Evolutionary conservation across 2,888 invertebrate genomes (phyloP).

Genomic region (Hermaeophaga mercurialis): DNA sequence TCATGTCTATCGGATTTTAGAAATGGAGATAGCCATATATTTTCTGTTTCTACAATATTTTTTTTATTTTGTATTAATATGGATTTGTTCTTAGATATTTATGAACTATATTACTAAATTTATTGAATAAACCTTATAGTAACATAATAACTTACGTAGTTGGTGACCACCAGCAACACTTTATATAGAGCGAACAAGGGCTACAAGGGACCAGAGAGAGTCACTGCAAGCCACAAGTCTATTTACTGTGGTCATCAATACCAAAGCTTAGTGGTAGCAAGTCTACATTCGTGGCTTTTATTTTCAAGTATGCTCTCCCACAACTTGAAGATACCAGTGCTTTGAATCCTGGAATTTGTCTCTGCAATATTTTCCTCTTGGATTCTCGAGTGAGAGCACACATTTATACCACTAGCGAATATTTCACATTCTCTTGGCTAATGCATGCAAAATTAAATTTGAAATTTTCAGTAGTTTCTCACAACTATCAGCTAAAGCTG

Average conservation of each 20-base stretch:
- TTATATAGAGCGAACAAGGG: constrained; percentile 14
- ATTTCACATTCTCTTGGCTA: constrained; percentile 11
- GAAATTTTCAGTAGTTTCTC: not conserved
- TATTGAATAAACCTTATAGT: not conserved
- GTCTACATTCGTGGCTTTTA: constrained; percentile 29
- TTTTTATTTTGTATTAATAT: too few species aligned
- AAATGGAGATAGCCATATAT: too few species aligned
- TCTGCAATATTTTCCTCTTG: constrained; percentile 30
- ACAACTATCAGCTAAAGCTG: too few species aligned
- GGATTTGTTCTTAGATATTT: too few species aligned
- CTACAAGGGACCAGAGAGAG: constrained; percentile 20
- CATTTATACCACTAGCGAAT: constrained; percentile 17
- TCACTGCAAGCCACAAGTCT: constrained; percentile 34
- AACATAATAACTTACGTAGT: not conserved
- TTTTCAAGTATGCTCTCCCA: constrained; percentile 33
- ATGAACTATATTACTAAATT: too few species aligned
- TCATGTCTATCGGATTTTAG: too few species aligned
- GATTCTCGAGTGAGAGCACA: constrained; percentile 7
- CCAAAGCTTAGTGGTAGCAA: constrained; percentile 34
- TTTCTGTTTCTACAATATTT: too few species aligned
- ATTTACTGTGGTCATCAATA: constrained; percentile 40
- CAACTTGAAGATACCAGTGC: constrained; percentile 36
- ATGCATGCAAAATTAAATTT: constrained; percentile 12
- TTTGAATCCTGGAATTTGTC: constrained; percentile 32
- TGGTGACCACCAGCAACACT: constrained; percentile 9